Evolutionary conservation across 2,888 invertebrate genomes (phyloP).

Genomic region (Cataglyphis albicans): DNA sequence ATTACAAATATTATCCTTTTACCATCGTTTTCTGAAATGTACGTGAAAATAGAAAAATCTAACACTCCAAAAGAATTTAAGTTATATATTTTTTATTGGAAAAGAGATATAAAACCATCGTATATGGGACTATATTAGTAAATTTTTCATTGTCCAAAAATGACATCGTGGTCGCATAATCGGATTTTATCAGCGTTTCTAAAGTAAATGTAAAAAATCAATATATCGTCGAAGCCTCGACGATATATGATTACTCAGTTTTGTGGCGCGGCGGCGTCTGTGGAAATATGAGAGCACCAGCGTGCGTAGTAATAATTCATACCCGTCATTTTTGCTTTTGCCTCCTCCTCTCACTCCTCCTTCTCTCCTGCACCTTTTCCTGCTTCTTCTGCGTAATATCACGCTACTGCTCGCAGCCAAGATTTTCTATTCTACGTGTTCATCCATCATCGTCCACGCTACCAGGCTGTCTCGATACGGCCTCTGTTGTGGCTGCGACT

Average conservation of each 20-base stretch:
- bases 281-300: constrained; percentile 48
- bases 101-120: background rate
- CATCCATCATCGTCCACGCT: constrained; percentile 77
- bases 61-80: background rate
- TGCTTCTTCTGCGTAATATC: constrained; percentile 63
- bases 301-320: constrained; percentile 76
- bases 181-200: constrained; percentile 24
- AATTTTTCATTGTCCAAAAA: constrained; percentile 19
- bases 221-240: constrained; percentile 26
- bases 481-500: constrained; percentile 63
- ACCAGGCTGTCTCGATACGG: constrained; percentile 60
- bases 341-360: constrained; percentile 45
- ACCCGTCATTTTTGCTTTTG: constrained; percentile 69
- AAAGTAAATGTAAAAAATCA: constrained; percentile 43
- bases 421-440: constrained; percentile 75
- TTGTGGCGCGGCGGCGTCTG: constrained; percentile 28
- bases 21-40: background rate
- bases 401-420: constrained; percentile 68
- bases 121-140: background rate
- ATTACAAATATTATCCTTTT: background rate
- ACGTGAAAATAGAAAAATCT: background rate
- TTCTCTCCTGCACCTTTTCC: constrained; percentile 43
- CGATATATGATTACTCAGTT: constrained; percentile 53
- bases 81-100: background rate
- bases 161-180: constrained; percentile 9